Percentiles rank a stretch among this genome's conserved stretches.
Evolutionary conservation across 1,140 invertebrate species (phyloP).

Genomic region (Kradibia gibbosae): DNA sequence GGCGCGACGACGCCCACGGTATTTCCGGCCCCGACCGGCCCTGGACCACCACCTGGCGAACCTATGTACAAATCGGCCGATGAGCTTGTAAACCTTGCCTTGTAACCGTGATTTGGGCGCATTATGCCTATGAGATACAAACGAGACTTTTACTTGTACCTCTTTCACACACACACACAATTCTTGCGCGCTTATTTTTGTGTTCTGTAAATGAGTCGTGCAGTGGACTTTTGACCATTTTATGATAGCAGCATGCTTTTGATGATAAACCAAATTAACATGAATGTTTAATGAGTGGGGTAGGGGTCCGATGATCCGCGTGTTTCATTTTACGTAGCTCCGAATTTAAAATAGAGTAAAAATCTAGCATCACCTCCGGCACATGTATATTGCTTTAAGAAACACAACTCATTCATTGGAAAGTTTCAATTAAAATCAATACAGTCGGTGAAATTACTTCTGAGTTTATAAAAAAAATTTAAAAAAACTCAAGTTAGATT

Average conservation of each 20-base stretch:
- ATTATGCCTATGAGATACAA: conserved; percentile 26
- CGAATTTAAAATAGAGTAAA: no score
- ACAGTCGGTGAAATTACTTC: no score
- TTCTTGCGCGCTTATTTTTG: not conserved
- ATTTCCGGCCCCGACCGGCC: conserved; percentile 66
- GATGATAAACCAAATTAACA: not conserved
- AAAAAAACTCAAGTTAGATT: no score
- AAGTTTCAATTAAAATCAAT: no score
- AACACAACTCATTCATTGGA: no score
- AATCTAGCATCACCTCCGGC: no score
- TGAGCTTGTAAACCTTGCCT: conserved; percentile 21
- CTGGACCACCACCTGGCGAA: conserved; percentile 65
- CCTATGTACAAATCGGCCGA: conserved; percentile 52
- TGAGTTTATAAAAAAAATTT: no score
- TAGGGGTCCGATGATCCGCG: no score
- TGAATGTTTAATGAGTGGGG: no score
- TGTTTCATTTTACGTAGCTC: no score
- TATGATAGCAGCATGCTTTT: not conserved
- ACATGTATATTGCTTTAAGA: no score
- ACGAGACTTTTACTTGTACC: conserved; percentile 15
- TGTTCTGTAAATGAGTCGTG: not conserved
- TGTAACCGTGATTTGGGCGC: conserved; percentile 16
- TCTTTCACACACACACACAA: not conserved
- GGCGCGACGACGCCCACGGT: conserved; percentile 74
- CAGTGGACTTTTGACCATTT: not conserved